Conservation (phyloP, 2,113 vertebrate species). For the Nesospiza acunhae region DNA sequence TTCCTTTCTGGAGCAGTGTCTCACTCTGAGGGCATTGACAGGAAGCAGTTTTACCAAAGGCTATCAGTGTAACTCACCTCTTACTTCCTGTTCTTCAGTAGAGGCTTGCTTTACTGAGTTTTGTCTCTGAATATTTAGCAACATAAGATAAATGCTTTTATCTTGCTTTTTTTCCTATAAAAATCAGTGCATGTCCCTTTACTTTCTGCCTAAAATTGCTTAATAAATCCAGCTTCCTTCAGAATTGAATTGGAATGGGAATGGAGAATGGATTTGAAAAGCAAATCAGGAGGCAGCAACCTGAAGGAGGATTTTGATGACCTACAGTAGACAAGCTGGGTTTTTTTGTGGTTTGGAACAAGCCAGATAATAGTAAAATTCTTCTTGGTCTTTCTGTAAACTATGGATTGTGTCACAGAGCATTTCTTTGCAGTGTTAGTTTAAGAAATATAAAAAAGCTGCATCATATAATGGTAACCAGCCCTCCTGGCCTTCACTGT, state of each 20-base stretch:
- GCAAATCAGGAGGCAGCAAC: neutral
- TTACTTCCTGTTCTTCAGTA: neutral
- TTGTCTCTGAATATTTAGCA: neutral
- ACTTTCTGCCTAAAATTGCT: neutral
- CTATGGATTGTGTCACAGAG: neutral
- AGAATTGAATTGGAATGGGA: neutral
- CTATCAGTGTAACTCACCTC: neutral
- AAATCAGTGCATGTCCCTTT: neutral
- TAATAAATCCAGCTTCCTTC: neutral
- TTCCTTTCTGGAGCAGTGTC: neutral
- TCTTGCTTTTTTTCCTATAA: neutral
- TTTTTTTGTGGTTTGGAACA: neutral
- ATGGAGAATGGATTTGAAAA: neutral
- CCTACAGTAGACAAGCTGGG: neutral
- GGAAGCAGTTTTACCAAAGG: neutral
- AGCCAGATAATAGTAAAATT: neutral
- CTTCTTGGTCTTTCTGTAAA: neutral
- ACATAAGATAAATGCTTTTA: neutral
- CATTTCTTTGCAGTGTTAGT: neutral
- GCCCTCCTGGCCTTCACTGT: neutral
- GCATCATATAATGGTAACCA: fast-evolving
- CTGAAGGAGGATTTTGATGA: neutral
- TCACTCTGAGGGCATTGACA: neutral
- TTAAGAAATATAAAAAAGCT: neutral
- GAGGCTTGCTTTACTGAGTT: neutral